phyloP scores from a whole-genome alignment of 2,888 invertebrate species.

The Macrophya annulata region DNA sequence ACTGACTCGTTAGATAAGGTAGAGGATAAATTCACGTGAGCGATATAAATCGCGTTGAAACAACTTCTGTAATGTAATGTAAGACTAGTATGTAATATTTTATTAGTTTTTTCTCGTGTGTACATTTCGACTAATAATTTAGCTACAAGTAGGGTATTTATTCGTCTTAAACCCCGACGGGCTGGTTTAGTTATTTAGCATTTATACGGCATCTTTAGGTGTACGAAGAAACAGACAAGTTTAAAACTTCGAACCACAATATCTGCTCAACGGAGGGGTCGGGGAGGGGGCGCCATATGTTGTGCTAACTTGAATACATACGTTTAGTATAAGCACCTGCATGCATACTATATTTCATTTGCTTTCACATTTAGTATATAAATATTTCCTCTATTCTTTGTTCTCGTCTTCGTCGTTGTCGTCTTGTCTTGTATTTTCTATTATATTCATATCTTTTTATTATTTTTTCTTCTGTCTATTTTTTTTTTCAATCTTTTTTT shows the following conservation, averaged over 20 bases:
- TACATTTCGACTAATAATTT: not conserved
- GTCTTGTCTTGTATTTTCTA: not conserved
- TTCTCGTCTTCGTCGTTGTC: not conserved
- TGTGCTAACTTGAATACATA: not conserved
- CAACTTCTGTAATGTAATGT: not conserved
- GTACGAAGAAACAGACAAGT: constrained; percentile 6
- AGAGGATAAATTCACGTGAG: not conserved
- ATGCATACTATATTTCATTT: constrained; percentile 20
- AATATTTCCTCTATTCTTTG: constrained; percentile 9
- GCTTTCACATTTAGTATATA: constrained; percentile 25
- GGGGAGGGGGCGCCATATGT: not conserved
- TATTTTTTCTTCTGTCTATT: not conserved
- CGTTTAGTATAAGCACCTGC: constrained; percentile 16
- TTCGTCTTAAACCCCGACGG: constrained; percentile 14
- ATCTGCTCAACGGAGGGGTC: not conserved
- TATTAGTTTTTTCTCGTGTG: not conserved
- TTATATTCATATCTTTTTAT: not conserved
- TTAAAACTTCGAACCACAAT: not conserved
- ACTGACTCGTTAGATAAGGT: not conserved
- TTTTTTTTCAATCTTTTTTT: not conserved
- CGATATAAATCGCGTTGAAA: not conserved
- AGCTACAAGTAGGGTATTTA: not conserved
- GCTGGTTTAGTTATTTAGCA: constrained; percentile 27
- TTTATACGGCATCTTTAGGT: constrained; percentile 5
- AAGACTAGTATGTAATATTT: not conserved